These are phyloP conservation scores for Leptobrachium leishanense DNA, from an alignment of 2,113 vertebrate genomes.

Conservation along the genomic window DNA sequence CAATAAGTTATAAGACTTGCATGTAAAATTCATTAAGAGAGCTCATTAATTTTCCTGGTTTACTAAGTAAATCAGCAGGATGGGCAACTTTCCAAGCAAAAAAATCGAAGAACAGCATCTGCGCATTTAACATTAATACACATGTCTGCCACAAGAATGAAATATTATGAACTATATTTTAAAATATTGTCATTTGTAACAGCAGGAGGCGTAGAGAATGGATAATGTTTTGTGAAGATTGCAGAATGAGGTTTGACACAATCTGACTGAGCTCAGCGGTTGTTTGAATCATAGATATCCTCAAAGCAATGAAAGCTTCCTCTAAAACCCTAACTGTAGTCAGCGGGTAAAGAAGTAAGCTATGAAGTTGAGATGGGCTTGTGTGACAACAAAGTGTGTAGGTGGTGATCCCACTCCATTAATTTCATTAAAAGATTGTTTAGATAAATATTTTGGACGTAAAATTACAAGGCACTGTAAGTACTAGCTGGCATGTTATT, in stretches of 20 bases:
- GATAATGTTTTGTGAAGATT: conserved; percentile 34
- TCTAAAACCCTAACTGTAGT: neutral
- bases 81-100: conserved; percentile 38
- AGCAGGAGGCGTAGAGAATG: conserved; percentile 40
- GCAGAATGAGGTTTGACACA: conserved; percentile 31
- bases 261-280: conserved; percentile 33
- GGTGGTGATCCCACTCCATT: no score
- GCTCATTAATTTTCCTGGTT: conserved; percentile 45
- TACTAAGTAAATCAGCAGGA: conserved; percentile 47
- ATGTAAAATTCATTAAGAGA: conserved; percentile 50
- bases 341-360: neutral
- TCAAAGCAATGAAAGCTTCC: neutral
- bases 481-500: no score
- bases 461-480: no score
- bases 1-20: conserved; percentile 46
- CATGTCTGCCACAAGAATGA: conserved; percentile 35
- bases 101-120: conserved; percentile 37
- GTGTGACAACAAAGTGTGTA: no score
- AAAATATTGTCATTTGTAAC: conserved; percentile 47
- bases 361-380: no score
- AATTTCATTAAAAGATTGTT: no score
- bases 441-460: no score
- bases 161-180: conserved; percentile 44
- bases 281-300: conserved; percentile 16
- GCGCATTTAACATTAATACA: conserved; percentile 43